Percentiles rank a stretch among this genome's conserved stretches.
Evolutionary conservation across 2,113 vertebrate genomes (phyloP).

Genomic region (Pampusana beccarii): DNA sequence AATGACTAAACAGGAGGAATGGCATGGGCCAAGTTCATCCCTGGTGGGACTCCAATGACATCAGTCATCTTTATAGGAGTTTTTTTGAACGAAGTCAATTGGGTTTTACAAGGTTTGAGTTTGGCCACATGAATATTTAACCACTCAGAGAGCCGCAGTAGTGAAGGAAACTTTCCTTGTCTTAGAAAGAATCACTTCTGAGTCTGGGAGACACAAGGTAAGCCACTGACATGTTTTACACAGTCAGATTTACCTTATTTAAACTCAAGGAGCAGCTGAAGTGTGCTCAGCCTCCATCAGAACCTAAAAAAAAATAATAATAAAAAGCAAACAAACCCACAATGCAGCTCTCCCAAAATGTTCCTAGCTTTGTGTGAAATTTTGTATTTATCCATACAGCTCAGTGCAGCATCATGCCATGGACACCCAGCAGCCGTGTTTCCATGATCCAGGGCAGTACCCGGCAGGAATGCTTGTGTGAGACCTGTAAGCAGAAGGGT

Average conservation of each 20-base stretch:
- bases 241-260: neutral
- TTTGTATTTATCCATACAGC: neutral
- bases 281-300: neutral
- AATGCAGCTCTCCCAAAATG: neutral
- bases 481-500: neutral
- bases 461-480: neutral
- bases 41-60: constrained; percentile 58
- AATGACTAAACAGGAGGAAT: constrained; percentile 58
- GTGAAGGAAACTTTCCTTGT: neutral
- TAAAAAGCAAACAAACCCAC: neutral
- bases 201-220: neutral
- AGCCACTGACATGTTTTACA: neutral
- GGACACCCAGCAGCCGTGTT: neutral
- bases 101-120: constrained; percentile 30
- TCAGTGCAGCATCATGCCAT: fast-evolving
- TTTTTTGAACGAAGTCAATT: constrained; percentile 48
- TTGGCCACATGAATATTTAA: constrained; percentile 24
- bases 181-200: neutral
- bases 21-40: constrained; percentile 56
- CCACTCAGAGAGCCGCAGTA: constrained; percentile 6
- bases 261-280: neutral
- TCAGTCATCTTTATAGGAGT: constrained; percentile 65
- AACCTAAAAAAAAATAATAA: neutral
- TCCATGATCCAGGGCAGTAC: neutral
- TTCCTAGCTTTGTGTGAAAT: neutral